phyloP scores from a whole-genome alignment of 2,888 invertebrate genomes.

The Fragum fragum region DNA sequence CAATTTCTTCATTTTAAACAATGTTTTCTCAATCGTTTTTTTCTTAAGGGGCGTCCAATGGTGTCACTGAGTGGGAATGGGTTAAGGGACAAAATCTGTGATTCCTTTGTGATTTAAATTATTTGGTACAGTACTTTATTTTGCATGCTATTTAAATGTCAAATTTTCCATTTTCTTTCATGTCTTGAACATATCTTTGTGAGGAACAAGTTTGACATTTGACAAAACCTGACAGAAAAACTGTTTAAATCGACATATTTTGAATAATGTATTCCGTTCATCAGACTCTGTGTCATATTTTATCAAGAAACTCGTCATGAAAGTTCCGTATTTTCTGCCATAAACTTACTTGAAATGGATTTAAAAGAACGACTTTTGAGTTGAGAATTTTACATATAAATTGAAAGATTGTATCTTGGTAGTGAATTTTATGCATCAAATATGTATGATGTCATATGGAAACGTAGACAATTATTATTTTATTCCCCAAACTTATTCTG shows the following conservation, averaged over 20 bases:
- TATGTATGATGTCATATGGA: background rate
- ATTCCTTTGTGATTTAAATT: slow-evolving; percentile 11
- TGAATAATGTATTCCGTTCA: slow-evolving; percentile 31
- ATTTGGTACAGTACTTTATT: slow-evolving; percentile 23
- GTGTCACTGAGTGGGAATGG: background rate
- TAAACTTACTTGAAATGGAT: slow-evolving; percentile 32
- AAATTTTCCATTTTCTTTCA: slow-evolving; percentile 30
- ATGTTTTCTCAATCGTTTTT: too few relatives aligned
- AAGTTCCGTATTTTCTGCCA: slow-evolving; percentile 27
- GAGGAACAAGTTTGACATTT: slow-evolving; percentile 30
- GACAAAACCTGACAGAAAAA: slow-evolving; percentile 29
- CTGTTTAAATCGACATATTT: slow-evolving; percentile 31
- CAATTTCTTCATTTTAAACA: too few relatives aligned
- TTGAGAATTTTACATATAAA: slow-evolving; percentile 69
- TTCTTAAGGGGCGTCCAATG: too few relatives aligned
- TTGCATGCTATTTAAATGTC: slow-evolving; percentile 31
- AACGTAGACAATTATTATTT: background rate
- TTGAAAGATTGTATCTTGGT: slow-evolving; percentile 68
- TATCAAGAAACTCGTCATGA: slow-evolving; percentile 31
- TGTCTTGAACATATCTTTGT: slow-evolving; percentile 16
- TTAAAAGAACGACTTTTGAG: slow-evolving; percentile 22
- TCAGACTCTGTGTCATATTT: slow-evolving; percentile 30
- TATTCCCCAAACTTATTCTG: background rate
- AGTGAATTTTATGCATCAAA: slow-evolving; percentile 60
- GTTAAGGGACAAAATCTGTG: background rate